Evolutionary conservation across 1,140 invertebrate genomes (phyloP).

Genomic region (Procambarus clarkii): DNA sequence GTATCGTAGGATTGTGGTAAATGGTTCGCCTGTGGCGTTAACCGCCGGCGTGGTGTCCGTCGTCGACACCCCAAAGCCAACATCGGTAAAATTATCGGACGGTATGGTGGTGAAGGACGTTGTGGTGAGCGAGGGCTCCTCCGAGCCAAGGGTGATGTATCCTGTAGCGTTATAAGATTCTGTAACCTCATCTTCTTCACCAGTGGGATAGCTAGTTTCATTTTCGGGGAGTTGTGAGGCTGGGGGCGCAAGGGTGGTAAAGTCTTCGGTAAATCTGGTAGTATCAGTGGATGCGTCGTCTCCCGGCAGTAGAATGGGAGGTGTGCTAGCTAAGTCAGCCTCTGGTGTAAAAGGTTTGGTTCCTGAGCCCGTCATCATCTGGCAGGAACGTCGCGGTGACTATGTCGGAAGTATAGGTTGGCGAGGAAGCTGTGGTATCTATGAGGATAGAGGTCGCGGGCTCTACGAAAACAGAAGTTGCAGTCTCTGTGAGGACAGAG

Average conservation of each 20-base stretch:
- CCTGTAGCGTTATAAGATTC: background rate
- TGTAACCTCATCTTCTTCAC: background rate
- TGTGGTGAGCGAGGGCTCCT: background rate
- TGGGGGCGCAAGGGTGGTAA: background rate
- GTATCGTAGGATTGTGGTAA: background rate
- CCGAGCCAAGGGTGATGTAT: background rate
- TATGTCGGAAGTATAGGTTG: slow-evolving; percentile 8
- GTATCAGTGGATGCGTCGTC: background rate
- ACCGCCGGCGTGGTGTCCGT: background rate
- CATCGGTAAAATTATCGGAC: background rate
- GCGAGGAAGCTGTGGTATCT: slow-evolving; percentile 33
- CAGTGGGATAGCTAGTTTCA: background rate
- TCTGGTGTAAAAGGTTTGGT: slow-evolving; percentile 21
- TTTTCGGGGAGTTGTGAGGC: background rate
- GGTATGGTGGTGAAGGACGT: background rate
- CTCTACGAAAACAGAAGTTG: background rate
- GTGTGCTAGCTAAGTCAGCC: slow-evolving; percentile 22
- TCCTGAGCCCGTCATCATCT: slow-evolving; percentile 5
- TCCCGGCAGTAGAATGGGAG: background rate
- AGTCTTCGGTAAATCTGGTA: background rate
- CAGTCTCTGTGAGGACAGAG: slow-evolving; percentile 10
- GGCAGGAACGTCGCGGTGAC: slow-evolving; percentile 8
- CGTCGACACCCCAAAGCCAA: background rate
- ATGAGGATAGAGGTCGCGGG: background rate
- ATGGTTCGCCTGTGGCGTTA: background rate